These are phyloP conservation scores for Stenurella melanura DNA, from an alignment of 2,888 invertebrate genomes.

Conservation along the genomic window DNA sequence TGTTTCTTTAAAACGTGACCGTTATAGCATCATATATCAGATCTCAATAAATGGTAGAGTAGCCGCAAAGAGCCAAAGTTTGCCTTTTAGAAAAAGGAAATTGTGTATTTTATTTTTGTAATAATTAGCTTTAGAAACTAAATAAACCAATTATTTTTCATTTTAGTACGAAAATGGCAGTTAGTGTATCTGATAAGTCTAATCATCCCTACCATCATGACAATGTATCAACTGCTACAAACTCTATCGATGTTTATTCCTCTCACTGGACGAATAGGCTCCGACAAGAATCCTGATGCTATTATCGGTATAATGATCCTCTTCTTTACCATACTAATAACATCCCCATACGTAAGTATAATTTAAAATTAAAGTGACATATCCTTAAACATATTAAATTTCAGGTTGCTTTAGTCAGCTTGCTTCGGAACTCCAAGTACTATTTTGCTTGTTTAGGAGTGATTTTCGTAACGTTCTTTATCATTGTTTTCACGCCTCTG, in stretches of 20 bases:
- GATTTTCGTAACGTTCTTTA: conserved; percentile 65
- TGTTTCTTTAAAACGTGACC: too few relatives aligned
- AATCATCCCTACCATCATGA: conserved; percentile 63
- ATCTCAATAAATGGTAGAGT: too few relatives aligned
- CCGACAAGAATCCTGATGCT: conserved; percentile 73
- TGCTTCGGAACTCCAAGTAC: conserved; percentile 61
- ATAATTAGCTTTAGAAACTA: too few relatives aligned
- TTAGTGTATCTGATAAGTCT: conserved; percentile 63
- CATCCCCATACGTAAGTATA: conserved; percentile 69
- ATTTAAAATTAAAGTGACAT: background rate
- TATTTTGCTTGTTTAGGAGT: conserved; percentile 58
- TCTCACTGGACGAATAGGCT: conserved; percentile 73
- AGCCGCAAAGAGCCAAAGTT: too few relatives aligned
- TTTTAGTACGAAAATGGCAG: conserved; percentile 66
- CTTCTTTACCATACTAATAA: conserved; percentile 70
- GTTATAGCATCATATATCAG: too few relatives aligned
- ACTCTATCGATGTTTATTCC: conserved; percentile 69
- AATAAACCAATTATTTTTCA: background rate
- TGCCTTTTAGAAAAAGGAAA: too few relatives aligned
- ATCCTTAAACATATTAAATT: conserved; percentile 39
- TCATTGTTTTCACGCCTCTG: conserved; percentile 78
- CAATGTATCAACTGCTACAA: conserved; percentile 63
- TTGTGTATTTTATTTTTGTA: too few relatives aligned
- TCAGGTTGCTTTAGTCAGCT: conserved; percentile 63
- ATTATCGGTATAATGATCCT: conserved; percentile 71